Conservation (phyloP, 1,140 invertebrate species). For the Drosophila bipectinata region DNA sequence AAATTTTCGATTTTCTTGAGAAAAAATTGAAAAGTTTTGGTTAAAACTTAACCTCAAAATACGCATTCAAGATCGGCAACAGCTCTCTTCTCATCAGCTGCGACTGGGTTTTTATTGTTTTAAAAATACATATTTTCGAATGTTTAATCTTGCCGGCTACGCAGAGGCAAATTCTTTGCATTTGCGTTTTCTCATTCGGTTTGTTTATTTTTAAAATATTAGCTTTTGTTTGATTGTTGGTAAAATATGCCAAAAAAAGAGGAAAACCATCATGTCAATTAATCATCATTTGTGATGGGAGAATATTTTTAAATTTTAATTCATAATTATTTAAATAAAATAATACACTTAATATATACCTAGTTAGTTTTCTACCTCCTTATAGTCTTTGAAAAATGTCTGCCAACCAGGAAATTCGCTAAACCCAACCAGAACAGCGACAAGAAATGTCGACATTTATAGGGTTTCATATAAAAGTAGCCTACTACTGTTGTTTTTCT, state of each 20-base stretch:
- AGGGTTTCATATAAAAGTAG: conserved; percentile 41
- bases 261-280: too few relatives aligned
- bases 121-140: conserved; percentile 71
- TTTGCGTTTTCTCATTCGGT: conserved; percentile 13
- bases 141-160: conserved; percentile 69
- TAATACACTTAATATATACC: too few relatives aligned
- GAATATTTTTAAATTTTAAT: too few relatives aligned
- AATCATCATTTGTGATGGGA: too few relatives aligned
- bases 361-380: too few relatives aligned
- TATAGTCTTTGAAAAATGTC: conserved; percentile 4
- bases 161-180: conserved; percentile 26
- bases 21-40: conserved; percentile 1
- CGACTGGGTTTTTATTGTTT: conserved; percentile 50
- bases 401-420: conserved; percentile 32
- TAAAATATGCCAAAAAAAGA: not conserved
- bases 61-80: conserved; percentile 35
- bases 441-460: conserved; percentile 27
- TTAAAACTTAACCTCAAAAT: conserved; percentile 57
- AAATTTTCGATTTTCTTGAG: conserved; percentile 10
- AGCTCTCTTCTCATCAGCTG: conserved; percentile 29
- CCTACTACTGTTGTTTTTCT: conserved; percentile 19
- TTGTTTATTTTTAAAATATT: conserved; percentile 78
- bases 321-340: too few relatives aligned
- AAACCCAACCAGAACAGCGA: conserved; percentile 13
- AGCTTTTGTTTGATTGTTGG: conserved; percentile 64